phyloP scores from a whole-genome alignment of 2,797 vertebrate genomes.

The Anguilla marmorata region DNA sequence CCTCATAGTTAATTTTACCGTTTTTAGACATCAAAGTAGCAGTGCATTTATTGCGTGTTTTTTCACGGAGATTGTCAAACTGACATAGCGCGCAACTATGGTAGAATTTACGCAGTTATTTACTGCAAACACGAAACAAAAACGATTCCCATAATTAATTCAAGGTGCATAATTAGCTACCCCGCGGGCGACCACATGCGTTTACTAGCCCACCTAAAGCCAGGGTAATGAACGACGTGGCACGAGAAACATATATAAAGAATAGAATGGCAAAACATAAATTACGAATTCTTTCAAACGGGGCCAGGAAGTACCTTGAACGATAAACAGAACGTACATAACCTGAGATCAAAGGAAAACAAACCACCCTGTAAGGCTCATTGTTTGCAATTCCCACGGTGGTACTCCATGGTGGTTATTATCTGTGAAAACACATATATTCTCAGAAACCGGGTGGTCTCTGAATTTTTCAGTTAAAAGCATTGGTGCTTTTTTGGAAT shows the following conservation, averaged over 20 bases:
- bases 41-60: constrained; percentile 38
- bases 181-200: constrained; percentile 64
- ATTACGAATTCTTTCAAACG: constrained; percentile 60
- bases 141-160: constrained; percentile 69
- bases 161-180: constrained; percentile 70
- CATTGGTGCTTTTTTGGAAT: neutral
- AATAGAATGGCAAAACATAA: constrained; percentile 64
- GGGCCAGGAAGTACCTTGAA: constrained; percentile 61
- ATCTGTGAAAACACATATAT: constrained; percentile 53
- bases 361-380: constrained; percentile 42
- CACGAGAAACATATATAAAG: constrained; percentile 63
- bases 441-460: constrained; percentile 66
- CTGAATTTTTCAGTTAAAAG: neutral
- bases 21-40: constrained; percentile 38
- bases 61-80: constrained; percentile 26
- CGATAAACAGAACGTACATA: constrained; percentile 36
- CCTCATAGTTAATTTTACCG: constrained; percentile 38
- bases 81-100: constrained; percentile 34
- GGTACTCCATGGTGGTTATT: constrained; percentile 53
- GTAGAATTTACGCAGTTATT: constrained; percentile 62
- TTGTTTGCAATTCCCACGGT: constrained; percentile 56
- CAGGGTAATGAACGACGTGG: constrained; percentile 62
- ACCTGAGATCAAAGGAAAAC: constrained; percentile 32
- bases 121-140: constrained; percentile 64
- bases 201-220: constrained; percentile 73